Evolutionary conservation across 2,888 invertebrate genomes (phyloP).

Genomic region (Corythucha ciliata): DNA sequence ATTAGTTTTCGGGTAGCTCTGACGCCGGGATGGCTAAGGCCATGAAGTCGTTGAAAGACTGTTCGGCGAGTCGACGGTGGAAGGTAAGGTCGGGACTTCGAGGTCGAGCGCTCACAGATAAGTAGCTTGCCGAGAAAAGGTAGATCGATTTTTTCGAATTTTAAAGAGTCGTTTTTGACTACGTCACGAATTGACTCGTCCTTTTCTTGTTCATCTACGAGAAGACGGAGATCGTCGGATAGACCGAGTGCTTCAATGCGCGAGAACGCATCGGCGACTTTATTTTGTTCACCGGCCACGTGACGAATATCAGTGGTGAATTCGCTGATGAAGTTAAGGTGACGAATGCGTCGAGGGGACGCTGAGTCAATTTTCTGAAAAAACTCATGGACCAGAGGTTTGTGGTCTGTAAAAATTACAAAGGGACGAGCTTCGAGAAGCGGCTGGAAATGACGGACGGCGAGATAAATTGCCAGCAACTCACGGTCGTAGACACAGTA

Average conservation of each 20-base stretch:
- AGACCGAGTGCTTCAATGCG: neutral
- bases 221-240: too few species aligned
- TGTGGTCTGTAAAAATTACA: conserved; percentile 16
- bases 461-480: conserved; percentile 11
- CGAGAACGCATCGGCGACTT: conserved; percentile 33
- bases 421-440: conserved; percentile 27
- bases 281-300: conserved; percentile 30
- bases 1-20: too few species aligned
- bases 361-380: conserved; percentile 21
- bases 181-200: too few species aligned
- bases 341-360: conserved; percentile 24
- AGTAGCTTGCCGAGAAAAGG: too few species aligned
- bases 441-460: conserved; percentile 6
- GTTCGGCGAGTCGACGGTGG: too few species aligned
- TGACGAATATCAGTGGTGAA: conserved; percentile 3
- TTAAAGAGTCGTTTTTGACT: too few species aligned
- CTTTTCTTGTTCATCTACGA: too few species aligned
- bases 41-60: too few species aligned
- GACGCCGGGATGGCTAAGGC: too few species aligned
- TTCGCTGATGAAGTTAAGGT: conserved; percentile 14
- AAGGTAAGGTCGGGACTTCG: too few species aligned
- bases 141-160: too few species aligned
- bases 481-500: conserved; percentile 38
- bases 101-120: too few species aligned
- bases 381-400: conserved; percentile 1